Evolutionary conservation across 2,888 invertebrate genomes (phyloP).

Genomic region (Epistrophe grossulariae): DNA sequence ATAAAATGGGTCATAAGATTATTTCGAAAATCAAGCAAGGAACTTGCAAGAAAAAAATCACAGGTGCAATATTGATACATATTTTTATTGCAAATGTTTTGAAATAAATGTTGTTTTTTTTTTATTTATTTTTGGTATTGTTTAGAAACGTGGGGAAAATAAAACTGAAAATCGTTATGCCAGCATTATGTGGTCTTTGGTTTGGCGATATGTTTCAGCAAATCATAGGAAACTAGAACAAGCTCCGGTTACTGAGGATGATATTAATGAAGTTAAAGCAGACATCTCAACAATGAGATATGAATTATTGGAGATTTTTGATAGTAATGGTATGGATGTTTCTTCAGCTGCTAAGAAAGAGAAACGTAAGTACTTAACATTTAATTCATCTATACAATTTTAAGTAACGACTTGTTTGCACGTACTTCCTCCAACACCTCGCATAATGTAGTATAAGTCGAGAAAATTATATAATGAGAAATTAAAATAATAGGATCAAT

Average conservation of each 20-base stretch:
- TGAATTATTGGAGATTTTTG: conserved; percentile 95
- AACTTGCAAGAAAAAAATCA: conserved; percentile 82
- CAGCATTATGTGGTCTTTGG: conserved; percentile 94
- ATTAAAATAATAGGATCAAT: no score
- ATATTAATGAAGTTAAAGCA: conserved; percentile 96
- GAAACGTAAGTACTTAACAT: conserved; percentile 86
- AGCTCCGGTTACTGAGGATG: conserved; percentile 95
- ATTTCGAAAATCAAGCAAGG: conserved; percentile 86
- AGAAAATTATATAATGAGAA: no score
- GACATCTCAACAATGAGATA: conserved; percentile 96
- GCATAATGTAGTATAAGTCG: no score
- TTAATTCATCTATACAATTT: not conserved
- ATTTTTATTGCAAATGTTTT: not conserved
- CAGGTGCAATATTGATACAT: conserved; percentile 77
- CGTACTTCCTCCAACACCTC: no score
- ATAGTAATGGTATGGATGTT: conserved; percentile 94
- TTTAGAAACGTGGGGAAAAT: conserved; percentile 85
- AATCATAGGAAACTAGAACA: conserved; percentile 93
- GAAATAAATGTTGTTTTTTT: no score
- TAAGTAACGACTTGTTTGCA: no score
- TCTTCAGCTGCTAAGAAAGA: conserved; percentile 90
- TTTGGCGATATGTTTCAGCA: conserved; percentile 95
- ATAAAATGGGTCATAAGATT: conserved; percentile 91
- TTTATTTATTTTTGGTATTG: not conserved
- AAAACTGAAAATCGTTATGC: conserved; percentile 89